Evolutionary conservation across 2,888 invertebrate species (phyloP), one percentile per base, ranked within the genome.

Genomic region (Drosophila putrida): DNA sequence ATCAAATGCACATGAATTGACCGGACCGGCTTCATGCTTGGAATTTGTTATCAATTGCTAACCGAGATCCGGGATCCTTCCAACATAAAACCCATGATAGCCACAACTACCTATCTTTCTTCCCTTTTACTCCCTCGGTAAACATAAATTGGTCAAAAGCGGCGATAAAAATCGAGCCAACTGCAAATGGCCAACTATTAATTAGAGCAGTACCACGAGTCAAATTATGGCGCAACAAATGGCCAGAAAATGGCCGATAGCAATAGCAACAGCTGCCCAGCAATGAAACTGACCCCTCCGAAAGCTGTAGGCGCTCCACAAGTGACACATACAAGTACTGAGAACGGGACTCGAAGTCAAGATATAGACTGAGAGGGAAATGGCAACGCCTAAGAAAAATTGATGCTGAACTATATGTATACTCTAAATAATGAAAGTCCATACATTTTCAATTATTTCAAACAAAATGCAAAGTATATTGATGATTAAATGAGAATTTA

Each of bases 201-300:
- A 84, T 84, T 84, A 83, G 89, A 73, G 71, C 80, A 60, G 71
- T 71, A 46, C 55, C 55, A 75, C 62, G 66, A 82, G 49, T 71
- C 68, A 70, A 87, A 83, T 80, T 80, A 80, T 87, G 87, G 78
- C 62, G 71, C 84, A 82, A 80, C 78, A 80, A 82, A 86, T 80
- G 80, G 68, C 49, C 81, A 75, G 67, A 67, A 69, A 86, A 83
- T 69, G 68, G 15, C 41, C 68, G 66, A 75, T 68, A 76, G 84
- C 74, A 57, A 63, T 49, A 36, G 13, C 20, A 54, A 47, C 73
- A 68, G 75, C 55, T 63, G 62, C 9, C 41, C 46, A 31, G 13
- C 57, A 31, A 25, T 35, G 43, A 39, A 75, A 74, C 71, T 68
- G 61, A 84, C 67, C 68, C 58, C 53, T 10, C 8, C 9, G 39